Conservation (phyloP, 2,113 vertebrate species). For the Stigmatopora nigra region DNA sequence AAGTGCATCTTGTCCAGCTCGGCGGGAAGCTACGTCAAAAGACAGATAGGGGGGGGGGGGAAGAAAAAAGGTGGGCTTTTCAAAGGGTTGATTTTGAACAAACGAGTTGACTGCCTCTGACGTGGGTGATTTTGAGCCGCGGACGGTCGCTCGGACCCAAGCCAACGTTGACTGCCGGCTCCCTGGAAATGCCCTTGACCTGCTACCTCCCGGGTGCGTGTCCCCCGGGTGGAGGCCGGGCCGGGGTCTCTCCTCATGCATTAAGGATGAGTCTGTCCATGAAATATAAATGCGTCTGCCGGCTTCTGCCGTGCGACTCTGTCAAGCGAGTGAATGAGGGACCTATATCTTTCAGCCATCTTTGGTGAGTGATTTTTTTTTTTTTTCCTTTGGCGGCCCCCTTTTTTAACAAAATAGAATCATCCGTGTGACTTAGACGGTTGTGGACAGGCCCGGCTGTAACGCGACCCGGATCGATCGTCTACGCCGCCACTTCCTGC, state of each 20-base stretch:
- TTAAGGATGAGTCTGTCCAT: conserved; percentile 56
- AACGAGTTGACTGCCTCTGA: too few species aligned
- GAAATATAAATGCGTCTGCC: conserved; percentile 59
- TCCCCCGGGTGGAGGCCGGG: neutral
- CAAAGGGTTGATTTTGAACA: too few species aligned
- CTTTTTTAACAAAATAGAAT: neutral
- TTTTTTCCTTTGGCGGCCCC: too few species aligned
- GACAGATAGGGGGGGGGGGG: too few species aligned
- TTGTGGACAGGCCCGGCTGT: conserved; percentile 35
- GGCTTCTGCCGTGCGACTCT: conserved; percentile 49
- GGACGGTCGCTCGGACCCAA: too few species aligned
- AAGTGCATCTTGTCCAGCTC: conserved; percentile 97
- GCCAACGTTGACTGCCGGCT: too few species aligned
- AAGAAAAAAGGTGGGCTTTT: neutral
- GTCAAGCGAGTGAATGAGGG: conserved; percentile 32
- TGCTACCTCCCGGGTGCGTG: too few species aligned
- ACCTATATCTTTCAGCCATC: conserved; percentile 1
- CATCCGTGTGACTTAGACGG: neutral
- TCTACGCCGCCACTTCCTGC: conserved; percentile 63
- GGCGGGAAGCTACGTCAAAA: conserved; percentile 82
- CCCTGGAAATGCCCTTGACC: too few species aligned
- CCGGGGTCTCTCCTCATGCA: conserved; percentile 53
- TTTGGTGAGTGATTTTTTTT: too few species aligned
- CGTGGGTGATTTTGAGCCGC: too few species aligned
- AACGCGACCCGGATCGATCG: conserved; percentile 62